Evolutionary conservation across 2,113 vertebrate genomes (phyloP).

Genomic region (Deroptyus accipitrinus): DNA sequence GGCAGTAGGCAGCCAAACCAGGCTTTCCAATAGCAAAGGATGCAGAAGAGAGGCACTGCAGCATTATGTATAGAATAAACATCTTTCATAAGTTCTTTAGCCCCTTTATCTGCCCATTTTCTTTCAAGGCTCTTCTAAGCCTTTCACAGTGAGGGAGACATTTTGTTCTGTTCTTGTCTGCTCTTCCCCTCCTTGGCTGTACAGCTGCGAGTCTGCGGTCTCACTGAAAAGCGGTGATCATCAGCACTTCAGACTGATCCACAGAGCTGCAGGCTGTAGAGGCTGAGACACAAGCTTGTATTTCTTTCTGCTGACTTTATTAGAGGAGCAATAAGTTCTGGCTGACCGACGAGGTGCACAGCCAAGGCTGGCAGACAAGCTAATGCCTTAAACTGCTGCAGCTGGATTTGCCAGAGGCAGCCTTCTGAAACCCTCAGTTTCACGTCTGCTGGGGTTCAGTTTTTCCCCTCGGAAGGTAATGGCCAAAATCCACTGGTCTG

Average conservation of each 20-base stretch:
- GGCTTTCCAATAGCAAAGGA: not conserved
- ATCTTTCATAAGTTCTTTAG: not conserved
- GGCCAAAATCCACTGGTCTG: not conserved
- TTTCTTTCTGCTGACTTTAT: constrained; percentile 59
- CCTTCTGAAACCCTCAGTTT: constrained; percentile 9
- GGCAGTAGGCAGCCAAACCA: not conserved
- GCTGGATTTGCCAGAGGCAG: not conserved
- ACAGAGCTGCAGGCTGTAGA: not conserved
- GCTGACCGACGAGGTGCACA: not conserved
- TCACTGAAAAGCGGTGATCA: not conserved
- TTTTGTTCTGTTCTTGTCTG: constrained; percentile 18
- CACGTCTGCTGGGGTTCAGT: not conserved
- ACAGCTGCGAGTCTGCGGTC: not conserved
- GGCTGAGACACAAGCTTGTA: constrained; percentile 7
- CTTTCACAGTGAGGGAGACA: not conserved
- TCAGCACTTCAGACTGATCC: not conserved
- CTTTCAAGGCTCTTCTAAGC: not conserved
- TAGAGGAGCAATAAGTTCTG: constrained; percentile 46
- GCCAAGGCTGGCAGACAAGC: constrained; percentile 48
- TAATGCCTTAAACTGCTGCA: constrained; percentile 38
- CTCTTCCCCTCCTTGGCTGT: not conserved
- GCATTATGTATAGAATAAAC: not conserved
- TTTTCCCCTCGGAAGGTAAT: not conserved
- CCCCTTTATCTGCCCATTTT: not conserved
- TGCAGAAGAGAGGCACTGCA: not conserved